phyloP scores from a whole-genome alignment of 2,888 invertebrate species.

The Andrena camellia region DNA sequence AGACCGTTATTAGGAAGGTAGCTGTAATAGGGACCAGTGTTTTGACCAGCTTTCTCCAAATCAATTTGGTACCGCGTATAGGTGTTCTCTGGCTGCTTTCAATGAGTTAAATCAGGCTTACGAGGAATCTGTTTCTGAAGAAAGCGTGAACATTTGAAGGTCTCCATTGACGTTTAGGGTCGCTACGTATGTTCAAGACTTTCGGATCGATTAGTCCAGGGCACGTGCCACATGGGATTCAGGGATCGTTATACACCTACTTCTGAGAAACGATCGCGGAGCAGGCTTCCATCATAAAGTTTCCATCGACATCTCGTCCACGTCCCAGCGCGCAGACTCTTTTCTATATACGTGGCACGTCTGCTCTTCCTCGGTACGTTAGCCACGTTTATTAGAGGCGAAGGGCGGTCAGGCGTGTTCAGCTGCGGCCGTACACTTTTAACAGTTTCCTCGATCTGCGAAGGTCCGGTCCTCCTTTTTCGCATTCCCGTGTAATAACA shows the following conservation, averaged over 20 bases:
- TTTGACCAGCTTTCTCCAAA: constrained; percentile 13
- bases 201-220: too few relatives aligned
- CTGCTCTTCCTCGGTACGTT: constrained; percentile 56
- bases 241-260: background rate
- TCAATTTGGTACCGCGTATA: background rate
- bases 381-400: constrained; percentile 70
- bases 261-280: constrained; percentile 8
- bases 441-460: constrained; percentile 70
- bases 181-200: too few relatives aligned
- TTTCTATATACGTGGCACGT: constrained; percentile 55
- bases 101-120: too few relatives aligned
- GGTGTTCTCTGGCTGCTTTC: background rate
- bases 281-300: constrained; percentile 34
- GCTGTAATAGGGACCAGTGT: background rate
- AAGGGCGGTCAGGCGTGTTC: constrained; percentile 63
- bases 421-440: constrained; percentile 66
- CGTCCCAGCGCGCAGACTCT: constrained; percentile 33
- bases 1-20: background rate
- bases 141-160: too few relatives aligned
- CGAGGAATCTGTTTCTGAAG: too few relatives aligned
- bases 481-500: constrained; percentile 81
- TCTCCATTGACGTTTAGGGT: too few relatives aligned
- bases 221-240: too few relatives aligned
- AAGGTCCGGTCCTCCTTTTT: constrained; percentile 74
- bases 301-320: constrained; percentile 42